A percentile compares a stretch with the other conserved stretches of the same genome.
Conservation (phyloP, 2,113 vertebrate species). For the Orcinus orca region DNA sequence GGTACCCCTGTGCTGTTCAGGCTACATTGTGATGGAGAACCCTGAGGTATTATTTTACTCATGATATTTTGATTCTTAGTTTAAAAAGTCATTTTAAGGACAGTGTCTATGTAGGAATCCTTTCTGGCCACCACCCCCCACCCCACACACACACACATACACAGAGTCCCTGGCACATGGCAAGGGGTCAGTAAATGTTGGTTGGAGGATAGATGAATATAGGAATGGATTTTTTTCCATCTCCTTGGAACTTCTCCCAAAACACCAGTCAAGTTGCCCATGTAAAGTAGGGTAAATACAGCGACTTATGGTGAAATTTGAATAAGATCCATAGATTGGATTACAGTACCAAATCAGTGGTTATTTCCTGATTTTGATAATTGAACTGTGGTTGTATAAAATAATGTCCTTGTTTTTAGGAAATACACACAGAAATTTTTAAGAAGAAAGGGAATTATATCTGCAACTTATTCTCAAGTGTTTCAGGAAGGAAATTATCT, state of each 20-base stretch:
- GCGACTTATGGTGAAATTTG: background rate
- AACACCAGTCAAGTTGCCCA: background rate
- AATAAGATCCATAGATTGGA: background rate
- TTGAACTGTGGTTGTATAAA: background rate
- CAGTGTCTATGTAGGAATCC: background rate
- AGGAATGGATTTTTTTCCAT: background rate
- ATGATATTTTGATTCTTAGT: background rate
- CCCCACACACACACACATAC: fast-evolving
- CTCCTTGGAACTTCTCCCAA: background rate
- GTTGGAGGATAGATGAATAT: background rate
- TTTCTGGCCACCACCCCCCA: fast-evolving
- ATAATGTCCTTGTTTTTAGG: background rate
- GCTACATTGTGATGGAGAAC: background rate
- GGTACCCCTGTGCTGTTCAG: background rate
- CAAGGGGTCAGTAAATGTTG: background rate
- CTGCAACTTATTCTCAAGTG: background rate
- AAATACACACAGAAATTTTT: background rate
- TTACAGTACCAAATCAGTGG: background rate
- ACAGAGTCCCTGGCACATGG: background rate
- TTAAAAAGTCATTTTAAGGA: background rate
- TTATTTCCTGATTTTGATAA: background rate
- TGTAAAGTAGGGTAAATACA: background rate
- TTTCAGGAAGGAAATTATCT: background rate
- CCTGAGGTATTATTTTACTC: background rate
- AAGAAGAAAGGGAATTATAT: background rate